Base-by-base conservation (phyloP, 1,140 invertebrate species). In the Zaprionus africanus region DNA sequence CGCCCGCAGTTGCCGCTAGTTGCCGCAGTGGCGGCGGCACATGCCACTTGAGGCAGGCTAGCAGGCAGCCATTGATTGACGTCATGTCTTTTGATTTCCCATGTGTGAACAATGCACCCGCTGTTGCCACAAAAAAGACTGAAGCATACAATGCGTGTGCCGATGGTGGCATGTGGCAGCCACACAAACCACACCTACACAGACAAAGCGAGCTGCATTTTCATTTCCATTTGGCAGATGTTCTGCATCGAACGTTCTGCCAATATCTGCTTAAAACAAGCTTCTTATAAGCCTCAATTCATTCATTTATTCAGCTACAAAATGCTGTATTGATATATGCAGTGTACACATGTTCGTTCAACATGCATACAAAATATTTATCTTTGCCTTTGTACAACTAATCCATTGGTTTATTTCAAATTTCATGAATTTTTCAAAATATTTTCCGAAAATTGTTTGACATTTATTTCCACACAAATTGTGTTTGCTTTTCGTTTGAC, bases 51-150 rank as follows among this genome's bases (percentile, higher is more conserved):
- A 64, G 62, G 46, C 56, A 56, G 28, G 28, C 28, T 7, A 7
- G 49, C 31, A 31, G 31, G 31, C 57, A 57, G 38, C 53, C 73
- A 76, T 77, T 84, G 82, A 86, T 84, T 84, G 82, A 86, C 82
- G 69, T 61, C 82, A 71, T 75, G 79, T 84, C 82, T 76, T 84
- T 84, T 81, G 82, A 84, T 84, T 84, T 86, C 82, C 82, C 82
- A 82, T 65, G 79, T 86, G 82, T 76, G 67, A 75, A 62, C 61
- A 76, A 72, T 65, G 63, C 68, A 73, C 24, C 41, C 69, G 59
- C 60, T 77, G 67, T 62, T 63, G 49, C 49, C 59, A 54, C 68
- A 63, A 69, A 69, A 38, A 51, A 64, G 59, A 7, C 34, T 38
- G 58, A 24, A 43, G 46, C 22, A 66, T 17, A 66, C 57, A 68